phyloP scores from a whole-genome alignment of 2,113 vertebrate species.

The Aldabrachelys gigantea region DNA sequence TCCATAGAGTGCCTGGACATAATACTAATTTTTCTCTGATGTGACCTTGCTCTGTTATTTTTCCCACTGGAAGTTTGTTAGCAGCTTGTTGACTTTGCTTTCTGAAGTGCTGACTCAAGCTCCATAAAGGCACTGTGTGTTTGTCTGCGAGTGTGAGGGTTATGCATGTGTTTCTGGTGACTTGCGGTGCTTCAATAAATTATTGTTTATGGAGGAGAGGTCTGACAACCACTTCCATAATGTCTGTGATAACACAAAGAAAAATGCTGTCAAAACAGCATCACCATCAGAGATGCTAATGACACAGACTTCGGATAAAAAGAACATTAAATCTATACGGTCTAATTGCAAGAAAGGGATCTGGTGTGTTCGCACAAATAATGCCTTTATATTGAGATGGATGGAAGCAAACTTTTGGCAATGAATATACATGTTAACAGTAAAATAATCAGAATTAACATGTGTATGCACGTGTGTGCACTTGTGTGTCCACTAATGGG shows the following conservation, averaged over 20 bases:
- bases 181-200: constrained; percentile 32
- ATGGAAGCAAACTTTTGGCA: background rate
- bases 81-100: constrained; percentile 16
- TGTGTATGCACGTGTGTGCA: background rate
- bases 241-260: constrained; percentile 34
- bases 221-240: constrained; percentile 58
- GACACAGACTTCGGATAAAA: constrained; percentile 18
- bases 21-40: constrained; percentile 7
- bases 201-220: constrained; percentile 12
- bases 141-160: background rate
- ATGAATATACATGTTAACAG: background rate
- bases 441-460: background rate
- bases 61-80: constrained; percentile 1
- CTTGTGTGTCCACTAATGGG: background rate
- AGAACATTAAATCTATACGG: background rate
- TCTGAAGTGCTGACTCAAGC: background rate
- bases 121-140: background rate
- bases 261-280: constrained; percentile 52
- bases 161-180: background rate
- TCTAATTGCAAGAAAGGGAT: constrained; percentile 34
- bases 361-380: background rate
- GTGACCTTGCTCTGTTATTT: constrained; percentile 21
- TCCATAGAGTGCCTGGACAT: constrained; percentile 30
- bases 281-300: background rate
- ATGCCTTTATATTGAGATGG: background rate